These are phyloP conservation scores for Myocastor coypus DNA, from an alignment of 2,113 vertebrate species.

Conservation along the genomic window DNA sequence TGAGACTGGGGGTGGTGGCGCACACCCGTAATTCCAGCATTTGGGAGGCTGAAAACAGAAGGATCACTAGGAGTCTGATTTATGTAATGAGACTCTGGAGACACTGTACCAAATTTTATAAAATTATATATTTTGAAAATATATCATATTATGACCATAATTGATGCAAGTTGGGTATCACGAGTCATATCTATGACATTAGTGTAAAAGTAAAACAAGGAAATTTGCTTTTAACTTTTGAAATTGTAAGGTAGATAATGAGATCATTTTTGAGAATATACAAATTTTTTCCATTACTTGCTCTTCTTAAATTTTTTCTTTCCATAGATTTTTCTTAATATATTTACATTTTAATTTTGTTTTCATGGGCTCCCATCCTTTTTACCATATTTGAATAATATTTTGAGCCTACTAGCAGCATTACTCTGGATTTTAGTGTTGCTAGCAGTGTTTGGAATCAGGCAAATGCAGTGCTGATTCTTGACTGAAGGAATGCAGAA, in stretches of 20 bases:
- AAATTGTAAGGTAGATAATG: not conserved
- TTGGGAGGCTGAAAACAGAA: no score
- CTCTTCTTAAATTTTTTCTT: slow-evolving; percentile 24
- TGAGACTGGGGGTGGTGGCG: no score
- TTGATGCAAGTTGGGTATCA: not conserved
- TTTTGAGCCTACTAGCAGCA: not conserved
- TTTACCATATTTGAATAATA: not conserved
- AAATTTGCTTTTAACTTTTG: slow-evolving; percentile 33
- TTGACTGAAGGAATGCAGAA: not conserved
- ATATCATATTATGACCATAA: not conserved
- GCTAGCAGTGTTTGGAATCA: not conserved
- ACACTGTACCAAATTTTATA: no score
- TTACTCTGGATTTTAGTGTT: not conserved
- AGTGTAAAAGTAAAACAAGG: slow-evolving; percentile 26
- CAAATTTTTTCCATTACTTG: not conserved
- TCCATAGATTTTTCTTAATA: not conserved
- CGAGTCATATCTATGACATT: not conserved
- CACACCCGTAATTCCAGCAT: no score
- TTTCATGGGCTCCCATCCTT: not conserved
- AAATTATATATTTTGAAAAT: not conserved
- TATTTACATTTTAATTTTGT: slow-evolving; percentile 43
- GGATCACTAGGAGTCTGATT: no score
- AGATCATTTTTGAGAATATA: slow-evolving; percentile 23
- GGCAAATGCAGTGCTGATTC: not conserved
- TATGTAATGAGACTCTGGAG: no score